A percentile compares a stretch with the other conserved stretches of the same genome.
Evolutionary conservation across 1,140 invertebrate species (phyloP).

Genomic region (Sitodiplosis mosellana): DNA sequence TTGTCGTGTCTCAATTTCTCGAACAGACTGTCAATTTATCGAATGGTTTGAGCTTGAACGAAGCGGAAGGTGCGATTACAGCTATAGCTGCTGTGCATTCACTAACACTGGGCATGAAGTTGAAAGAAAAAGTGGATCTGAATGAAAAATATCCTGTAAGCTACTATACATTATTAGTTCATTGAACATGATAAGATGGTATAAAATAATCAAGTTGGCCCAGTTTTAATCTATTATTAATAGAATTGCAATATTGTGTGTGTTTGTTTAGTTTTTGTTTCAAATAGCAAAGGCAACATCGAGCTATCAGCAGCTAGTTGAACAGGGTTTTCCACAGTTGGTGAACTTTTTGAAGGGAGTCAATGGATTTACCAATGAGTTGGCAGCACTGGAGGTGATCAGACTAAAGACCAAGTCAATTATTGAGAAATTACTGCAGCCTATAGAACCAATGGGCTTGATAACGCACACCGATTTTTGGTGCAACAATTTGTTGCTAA

Average conservation of each 20-base stretch:
- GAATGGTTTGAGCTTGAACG: constrained; percentile 41
- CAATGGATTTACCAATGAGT: constrained; percentile 31
- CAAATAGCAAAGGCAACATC: constrained; percentile 54
- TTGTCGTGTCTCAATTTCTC: not conserved
- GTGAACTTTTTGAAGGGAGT: constrained; percentile 46
- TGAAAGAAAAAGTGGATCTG: constrained; percentile 36
- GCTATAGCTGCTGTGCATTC: constrained; percentile 53
- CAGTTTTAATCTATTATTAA: not conserved
- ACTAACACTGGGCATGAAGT: constrained; percentile 42
- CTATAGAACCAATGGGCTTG: constrained; percentile 44
- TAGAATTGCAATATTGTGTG: not conserved
- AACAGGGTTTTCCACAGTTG: constrained; percentile 51
- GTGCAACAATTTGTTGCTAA: constrained; percentile 62
- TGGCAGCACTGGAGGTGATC: constrained; percentile 27
- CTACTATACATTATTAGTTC: not conserved
- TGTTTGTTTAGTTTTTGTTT: constrained; percentile 37
- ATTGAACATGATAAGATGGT: not conserved
- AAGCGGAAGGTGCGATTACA: constrained; percentile 42
- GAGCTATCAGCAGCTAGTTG: constrained; percentile 55
- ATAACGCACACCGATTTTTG: constrained; percentile 67
- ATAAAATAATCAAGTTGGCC: not conserved
- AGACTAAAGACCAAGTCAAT: constrained; percentile 38
- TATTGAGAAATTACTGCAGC: constrained; percentile 41
- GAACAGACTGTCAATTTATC: constrained; percentile 35
- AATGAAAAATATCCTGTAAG: constrained; percentile 37